phyloP scores from a whole-genome alignment of 53 echinoderm and acorn worm genomes.

The Echinometra lucunter region DNA sequence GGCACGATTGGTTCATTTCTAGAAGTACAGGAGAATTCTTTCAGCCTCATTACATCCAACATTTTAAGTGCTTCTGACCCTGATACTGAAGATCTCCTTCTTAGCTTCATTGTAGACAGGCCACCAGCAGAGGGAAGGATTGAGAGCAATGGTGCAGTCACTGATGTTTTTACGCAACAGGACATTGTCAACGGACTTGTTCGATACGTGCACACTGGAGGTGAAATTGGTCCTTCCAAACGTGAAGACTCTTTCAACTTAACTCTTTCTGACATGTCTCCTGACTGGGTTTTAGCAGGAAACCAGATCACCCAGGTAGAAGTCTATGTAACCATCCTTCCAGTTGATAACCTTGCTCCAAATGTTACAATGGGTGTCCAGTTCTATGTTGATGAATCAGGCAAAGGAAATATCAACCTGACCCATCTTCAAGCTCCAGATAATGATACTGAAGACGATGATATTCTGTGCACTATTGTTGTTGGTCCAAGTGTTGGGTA shows the following conservation, averaged over 20 bases:
- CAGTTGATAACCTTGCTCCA: conserved; percentile 92
- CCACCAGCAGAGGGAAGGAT: conserved; percentile 79
- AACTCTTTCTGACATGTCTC: conserved; percentile 98
- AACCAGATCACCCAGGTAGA: conserved; percentile 93
- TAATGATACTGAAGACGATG: conserved; percentile 93
- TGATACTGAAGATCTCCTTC: conserved; percentile 93
- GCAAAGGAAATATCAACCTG: conserved; percentile 81
- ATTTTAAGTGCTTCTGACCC: conserved; percentile 98
- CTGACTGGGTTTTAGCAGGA: conserved; percentile 89
- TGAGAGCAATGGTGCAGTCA: conserved; percentile 84
- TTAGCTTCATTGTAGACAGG: conserved; percentile 87
- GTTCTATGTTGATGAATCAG: conserved; percentile 86
- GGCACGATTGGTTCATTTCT: conserved; percentile 93
- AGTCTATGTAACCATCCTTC: conserved; percentile 93
- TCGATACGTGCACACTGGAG: conserved; percentile 93
- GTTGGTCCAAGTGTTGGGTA: conserved; percentile 82
- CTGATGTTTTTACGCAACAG: conserved; percentile 87
- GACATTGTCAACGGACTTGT: conserved; percentile 96
- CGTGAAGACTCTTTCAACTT: conserved; percentile 93
- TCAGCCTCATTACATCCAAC: conserved; percentile 95
- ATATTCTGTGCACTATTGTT: conserved; percentile 88
- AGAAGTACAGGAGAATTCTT: conserved; percentile 91
- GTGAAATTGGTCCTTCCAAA: conserved; percentile 93
- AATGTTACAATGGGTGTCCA: conserved; percentile 80
- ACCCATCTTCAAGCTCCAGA: conserved; percentile 84